phyloP scores from a whole-genome alignment of 2,888 invertebrate genomes.

The Stenotaenia linearis region DNA sequence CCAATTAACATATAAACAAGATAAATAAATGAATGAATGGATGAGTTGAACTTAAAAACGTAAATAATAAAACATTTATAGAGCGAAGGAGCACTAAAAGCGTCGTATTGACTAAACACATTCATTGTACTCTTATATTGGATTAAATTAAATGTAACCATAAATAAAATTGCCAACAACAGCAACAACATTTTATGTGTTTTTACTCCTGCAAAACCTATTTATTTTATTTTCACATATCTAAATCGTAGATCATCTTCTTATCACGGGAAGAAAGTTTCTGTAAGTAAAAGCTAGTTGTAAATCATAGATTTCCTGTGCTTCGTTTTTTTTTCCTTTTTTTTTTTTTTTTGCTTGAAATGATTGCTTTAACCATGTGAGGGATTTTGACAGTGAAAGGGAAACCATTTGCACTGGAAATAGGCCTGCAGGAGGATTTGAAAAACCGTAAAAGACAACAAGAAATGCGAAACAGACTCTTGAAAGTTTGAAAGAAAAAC shows the following conservation, averaged over 20 bases:
- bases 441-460: not conserved
- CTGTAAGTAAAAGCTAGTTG: slow-evolving; percentile 1
- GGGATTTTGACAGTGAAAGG: not conserved
- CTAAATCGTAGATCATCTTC: slow-evolving; percentile 12
- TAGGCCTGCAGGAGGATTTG: not conserved
- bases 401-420: not conserved
- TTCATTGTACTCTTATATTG: no score
- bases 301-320: slow-evolving; percentile 7
- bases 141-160: no score
- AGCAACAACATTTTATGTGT: not conserved
- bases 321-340: not conserved
- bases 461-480: not conserved
- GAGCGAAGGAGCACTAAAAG: no score
- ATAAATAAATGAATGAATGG: no score
- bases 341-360: not conserved
- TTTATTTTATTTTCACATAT: not conserved
- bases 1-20: no score
- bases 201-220: not conserved
- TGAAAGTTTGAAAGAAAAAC: not conserved
- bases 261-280: slow-evolving; percentile 6
- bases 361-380: slow-evolving; percentile 11
- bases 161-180: no score
- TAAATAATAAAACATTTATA: no score
- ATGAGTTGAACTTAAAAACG: no score
- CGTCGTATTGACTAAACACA: no score